Evolutionary conservation across 2,888 invertebrate genomes (phyloP).

Genomic region (Pomacea canaliculata): DNA sequence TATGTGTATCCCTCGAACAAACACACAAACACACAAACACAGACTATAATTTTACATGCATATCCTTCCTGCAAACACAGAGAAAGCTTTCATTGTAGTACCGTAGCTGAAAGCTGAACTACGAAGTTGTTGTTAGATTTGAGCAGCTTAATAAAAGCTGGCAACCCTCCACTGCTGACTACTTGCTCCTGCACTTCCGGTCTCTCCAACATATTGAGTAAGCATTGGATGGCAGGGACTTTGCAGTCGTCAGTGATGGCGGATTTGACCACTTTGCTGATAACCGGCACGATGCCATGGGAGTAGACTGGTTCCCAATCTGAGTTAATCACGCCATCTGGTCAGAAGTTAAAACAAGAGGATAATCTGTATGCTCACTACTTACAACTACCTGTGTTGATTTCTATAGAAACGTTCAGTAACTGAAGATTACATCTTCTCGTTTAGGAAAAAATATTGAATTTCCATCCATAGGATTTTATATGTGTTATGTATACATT

Average conservation of each 20-base stretch:
- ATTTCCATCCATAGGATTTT: no score
- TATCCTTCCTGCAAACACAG: no score
- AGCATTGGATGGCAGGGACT: constrained; percentile 55
- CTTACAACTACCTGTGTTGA: no score
- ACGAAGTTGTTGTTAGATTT: constrained; percentile 49
- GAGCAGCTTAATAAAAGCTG: constrained; percentile 55
- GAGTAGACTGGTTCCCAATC: constrained; percentile 59
- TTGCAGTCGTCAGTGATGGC: constrained; percentile 56
- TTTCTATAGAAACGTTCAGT: no score
- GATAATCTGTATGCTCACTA: no score
- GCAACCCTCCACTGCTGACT: constrained; percentile 54
- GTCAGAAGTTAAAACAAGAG: no score
- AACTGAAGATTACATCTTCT: no score
- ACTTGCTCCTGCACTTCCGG: constrained; percentile 59
- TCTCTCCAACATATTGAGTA: constrained; percentile 58
- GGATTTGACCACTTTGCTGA: constrained; percentile 62
- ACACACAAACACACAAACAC: no score
- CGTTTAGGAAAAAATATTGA: not conserved
- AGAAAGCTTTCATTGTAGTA: not conserved
- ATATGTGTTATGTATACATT: no score
- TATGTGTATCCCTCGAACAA: no score
- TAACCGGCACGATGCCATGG: constrained; percentile 48
- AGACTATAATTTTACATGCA: no score
- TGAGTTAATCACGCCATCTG: constrained; percentile 46
- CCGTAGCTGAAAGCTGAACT: constrained; percentile 47